phyloP scores from a whole-genome alignment of 2,113 vertebrate species.

The Thryonomys swinderianus region DNA sequence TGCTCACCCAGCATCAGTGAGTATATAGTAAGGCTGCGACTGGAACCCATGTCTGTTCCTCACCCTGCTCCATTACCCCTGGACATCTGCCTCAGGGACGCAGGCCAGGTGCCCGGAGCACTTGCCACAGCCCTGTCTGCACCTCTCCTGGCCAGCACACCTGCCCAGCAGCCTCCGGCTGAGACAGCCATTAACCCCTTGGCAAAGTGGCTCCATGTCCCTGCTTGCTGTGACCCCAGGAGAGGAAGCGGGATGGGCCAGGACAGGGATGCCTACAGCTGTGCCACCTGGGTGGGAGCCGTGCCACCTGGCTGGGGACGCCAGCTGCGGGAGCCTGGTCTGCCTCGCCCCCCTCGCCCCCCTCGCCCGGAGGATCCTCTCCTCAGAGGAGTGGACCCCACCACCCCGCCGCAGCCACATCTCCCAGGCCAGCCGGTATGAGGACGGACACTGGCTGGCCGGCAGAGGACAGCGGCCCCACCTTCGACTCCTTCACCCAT shows the following conservation, averaged over 20 bases:
- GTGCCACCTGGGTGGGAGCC: not conserved
- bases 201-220: not conserved
- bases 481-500: rapidly evolving
- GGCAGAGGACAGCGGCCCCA: not conserved
- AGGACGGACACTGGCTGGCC: not conserved
- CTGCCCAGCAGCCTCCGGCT: not conserved
- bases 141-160: rapidly evolving
- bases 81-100: not conserved
- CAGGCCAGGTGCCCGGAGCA: not conserved
- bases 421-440: not conserved
- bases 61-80: rapidly evolving
- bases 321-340: not conserved
- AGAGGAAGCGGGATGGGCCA: rapidly evolving
- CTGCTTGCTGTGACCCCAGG: not conserved
- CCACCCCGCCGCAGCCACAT: rapidly evolving
- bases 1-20: not conserved
- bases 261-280: not conserved
- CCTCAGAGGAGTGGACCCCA: not conserved
- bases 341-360: not conserved
- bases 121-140: not conserved
- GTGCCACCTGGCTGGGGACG: no score
- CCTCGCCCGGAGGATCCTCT: not conserved
- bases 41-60: not conserved
- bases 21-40: not conserved
- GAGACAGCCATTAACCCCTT: not conserved